phyloP scores from a whole-genome alignment of 1,140 invertebrate species.

The Habropoda laboriosa region DNA sequence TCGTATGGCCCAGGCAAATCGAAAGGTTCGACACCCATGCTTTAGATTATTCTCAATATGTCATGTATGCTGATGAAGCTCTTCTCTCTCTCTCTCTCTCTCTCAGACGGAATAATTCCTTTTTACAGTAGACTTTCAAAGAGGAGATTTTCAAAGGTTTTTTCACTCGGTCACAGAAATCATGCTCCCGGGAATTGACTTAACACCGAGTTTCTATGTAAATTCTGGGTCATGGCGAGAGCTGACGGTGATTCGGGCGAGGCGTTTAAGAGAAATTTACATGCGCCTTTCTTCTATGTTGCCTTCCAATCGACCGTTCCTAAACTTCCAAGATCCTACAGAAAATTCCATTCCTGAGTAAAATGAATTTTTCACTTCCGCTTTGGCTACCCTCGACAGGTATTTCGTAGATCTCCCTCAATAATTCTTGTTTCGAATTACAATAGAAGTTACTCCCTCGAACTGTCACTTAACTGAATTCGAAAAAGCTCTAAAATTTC shows the following conservation, averaged over 20 bases:
- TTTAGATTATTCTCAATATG: neutral
- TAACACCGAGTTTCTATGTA: constrained; percentile 64
- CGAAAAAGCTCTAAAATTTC: too few species aligned
- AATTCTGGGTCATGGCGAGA: constrained; percentile 43
- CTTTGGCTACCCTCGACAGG: neutral
- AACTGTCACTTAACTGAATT: too few species aligned
- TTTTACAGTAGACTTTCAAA: constrained; percentile 15
- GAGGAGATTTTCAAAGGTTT: constrained; percentile 39
- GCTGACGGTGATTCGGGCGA: constrained; percentile 39
- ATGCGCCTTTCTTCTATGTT: constrained; percentile 29
- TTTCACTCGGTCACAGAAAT: constrained; percentile 35
- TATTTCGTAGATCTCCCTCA: neutral
- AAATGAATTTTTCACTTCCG: constrained; percentile 11
- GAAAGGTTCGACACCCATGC: too few species aligned
- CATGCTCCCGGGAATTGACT: constrained; percentile 50
- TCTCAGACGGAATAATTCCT: constrained; percentile 10
- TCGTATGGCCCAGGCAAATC: too few species aligned
- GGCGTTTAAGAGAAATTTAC: constrained; percentile 46
- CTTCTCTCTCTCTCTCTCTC: too few species aligned
- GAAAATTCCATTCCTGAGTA: constrained; percentile 25
- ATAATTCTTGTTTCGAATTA: neutral
- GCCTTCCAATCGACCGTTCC: constrained; percentile 34
- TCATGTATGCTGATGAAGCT: neutral
- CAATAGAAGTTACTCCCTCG: neutral
- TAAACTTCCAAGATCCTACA: constrained; percentile 4